These are phyloP conservation scores for Caenorhabditis parvicauda DNA, from an alignment of 2,888 invertebrate genomes.

Conservation along the genomic window DNA sequence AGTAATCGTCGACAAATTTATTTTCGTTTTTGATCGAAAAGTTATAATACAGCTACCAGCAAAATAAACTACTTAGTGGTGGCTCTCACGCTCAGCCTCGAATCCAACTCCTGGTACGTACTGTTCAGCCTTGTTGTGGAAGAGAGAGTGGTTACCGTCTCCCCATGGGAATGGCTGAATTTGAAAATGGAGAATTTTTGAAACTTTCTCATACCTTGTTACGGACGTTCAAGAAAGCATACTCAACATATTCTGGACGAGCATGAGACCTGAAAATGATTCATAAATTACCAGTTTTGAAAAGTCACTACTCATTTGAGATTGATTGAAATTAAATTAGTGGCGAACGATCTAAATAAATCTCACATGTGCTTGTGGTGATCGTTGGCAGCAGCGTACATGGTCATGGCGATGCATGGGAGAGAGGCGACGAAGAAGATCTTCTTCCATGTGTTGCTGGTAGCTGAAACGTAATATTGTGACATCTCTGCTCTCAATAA, in stretches of 20 bases:
- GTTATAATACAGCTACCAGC: not conserved
- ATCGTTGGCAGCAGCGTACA: constrained; percentile 49
- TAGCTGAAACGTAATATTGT: constrained; percentile 25
- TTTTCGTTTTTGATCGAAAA: not conserved
- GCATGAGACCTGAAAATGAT: constrained; percentile 37
- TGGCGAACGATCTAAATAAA: not conserved
- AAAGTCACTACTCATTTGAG: not conserved
- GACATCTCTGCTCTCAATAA: not conserved
- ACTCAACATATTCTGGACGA: constrained; percentile 55
- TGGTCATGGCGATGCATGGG: constrained; percentile 53
- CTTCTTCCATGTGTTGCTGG: constrained; percentile 55
- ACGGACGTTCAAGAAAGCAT: constrained; percentile 55
- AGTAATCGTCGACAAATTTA: no score
- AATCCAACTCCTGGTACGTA: constrained; percentile 60
- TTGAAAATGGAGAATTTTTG: constrained; percentile 1
- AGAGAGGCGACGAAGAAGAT: constrained; percentile 56
- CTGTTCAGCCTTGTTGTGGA: constrained; percentile 73
- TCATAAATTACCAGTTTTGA: no score
- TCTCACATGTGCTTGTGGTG: constrained; percentile 39
- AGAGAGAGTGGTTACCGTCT: constrained; percentile 81
- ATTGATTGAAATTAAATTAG: not conserved
- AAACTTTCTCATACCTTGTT: constrained; percentile 40
- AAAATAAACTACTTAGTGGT: constrained; percentile 8
- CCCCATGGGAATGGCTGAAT: constrained; percentile 85
- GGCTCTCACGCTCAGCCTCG: constrained; percentile 43